Base-by-base conservation (phyloP, 2,113 vertebrate genomes). In the Brachypodius melanocephalos region DNA sequence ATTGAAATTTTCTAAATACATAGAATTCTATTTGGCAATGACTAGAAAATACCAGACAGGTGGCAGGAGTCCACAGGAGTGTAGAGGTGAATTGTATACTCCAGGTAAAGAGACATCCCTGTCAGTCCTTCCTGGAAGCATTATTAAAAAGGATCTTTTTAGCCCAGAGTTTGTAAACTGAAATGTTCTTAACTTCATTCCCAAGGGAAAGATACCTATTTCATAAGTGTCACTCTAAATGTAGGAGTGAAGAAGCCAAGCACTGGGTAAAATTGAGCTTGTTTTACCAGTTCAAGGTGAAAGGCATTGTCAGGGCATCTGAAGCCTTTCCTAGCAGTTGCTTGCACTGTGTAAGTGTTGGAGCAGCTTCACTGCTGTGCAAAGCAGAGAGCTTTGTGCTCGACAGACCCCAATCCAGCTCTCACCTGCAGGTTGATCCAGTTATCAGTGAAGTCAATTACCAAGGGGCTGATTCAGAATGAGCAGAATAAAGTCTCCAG, bases 11-110 rank as follows among this genome's bases (percentile, higher is more conserved):
- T 93, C 85, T 73, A 51, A 91, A 32, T 89, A 68, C 58, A 40
- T 81, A 90, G 82, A 92, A 93, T 77, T 84, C 93, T 77, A 46
- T 96, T 97, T 97, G 92, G 55, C 91, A 81, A 81, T 74, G 36
- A 73, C 65, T 91, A 63, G 95, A 95, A 92, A 42, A 32, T 88
- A 54, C 29, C 85, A 65, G 31, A 46, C 63, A 59, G 43, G 88
- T 75, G 32, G 22, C 42, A 91, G 71, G 58, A 93, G 78, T 84
- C 81, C 80, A 43, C 63, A 84, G 67, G 58, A 72, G 42, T 40
- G 51, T 73, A 87, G 89, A 84, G 55, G 75, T 91, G 74, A 82
- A 74, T 68, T 51, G 80, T 82, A 55, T 57, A 40, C 40, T 85
- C 25, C 51, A 61, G 21, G 26, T 80, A 59, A 85, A 72, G 34